phyloP scores from a whole-genome alignment of 2,888 invertebrate genomes.

The Tuta absoluta region DNA sequence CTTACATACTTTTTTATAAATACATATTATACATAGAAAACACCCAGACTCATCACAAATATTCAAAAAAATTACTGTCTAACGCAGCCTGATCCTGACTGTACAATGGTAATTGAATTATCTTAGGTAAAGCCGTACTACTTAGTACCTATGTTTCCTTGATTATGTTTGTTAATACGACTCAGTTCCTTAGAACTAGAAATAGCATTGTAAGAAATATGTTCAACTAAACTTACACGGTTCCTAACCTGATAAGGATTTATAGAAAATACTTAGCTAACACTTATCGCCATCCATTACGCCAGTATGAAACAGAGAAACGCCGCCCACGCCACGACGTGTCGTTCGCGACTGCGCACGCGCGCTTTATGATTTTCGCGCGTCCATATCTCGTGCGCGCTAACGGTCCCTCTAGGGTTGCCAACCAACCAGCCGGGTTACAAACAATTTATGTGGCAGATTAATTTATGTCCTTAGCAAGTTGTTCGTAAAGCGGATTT shows the following conservation, averaged over 20 bases:
- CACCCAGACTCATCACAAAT: no score
- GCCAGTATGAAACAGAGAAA: constrained; percentile 16
- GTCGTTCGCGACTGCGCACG: constrained; percentile 33
- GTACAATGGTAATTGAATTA: no score
- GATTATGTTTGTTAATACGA: no score
- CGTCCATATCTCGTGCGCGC: constrained; percentile 56
- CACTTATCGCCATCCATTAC: constrained; percentile 20
- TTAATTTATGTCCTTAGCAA: constrained; percentile 45
- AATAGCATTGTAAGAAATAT: no score
- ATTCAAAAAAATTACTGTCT: no score
- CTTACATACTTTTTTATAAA: no score
- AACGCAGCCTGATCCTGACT: no score
- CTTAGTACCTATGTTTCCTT: no score
- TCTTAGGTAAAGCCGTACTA: no score
- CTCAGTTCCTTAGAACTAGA: no score
- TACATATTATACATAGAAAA: no score
- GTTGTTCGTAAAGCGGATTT: constrained; percentile 29
- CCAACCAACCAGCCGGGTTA: constrained; percentile 37
- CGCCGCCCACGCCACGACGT: constrained; percentile 27
- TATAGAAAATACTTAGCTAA: background rate
- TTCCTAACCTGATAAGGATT: constrained; percentile 4
- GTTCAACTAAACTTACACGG: background rate
- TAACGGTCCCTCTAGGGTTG: constrained; percentile 57
- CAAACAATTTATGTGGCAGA: constrained; percentile 51
- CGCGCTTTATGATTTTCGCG: constrained; percentile 67